Evolutionary conservation across 2,888 invertebrate species (phyloP).

Genomic region (Chrysotoxum bicinctum): DNA sequence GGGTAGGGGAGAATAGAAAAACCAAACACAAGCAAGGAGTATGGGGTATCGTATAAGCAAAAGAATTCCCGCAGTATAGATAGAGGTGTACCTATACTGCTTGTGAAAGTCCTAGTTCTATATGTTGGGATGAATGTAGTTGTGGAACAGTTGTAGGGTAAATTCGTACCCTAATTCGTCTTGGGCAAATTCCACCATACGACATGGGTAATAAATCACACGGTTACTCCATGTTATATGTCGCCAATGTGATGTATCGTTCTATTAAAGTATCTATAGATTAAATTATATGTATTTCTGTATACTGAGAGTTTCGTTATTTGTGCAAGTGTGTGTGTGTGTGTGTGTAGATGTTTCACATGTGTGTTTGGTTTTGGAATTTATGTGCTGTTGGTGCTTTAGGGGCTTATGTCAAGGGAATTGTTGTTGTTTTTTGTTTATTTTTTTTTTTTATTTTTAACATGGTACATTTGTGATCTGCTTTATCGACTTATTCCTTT

Average conservation of each 20-base stretch:
- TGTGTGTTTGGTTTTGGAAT: slow-evolving; percentile 61
- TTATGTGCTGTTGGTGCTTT: slow-evolving; percentile 66
- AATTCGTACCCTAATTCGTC: slow-evolving; percentile 75
- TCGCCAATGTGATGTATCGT: slow-evolving; percentile 79
- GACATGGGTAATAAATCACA: slow-evolving; percentile 81
- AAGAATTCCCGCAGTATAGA: slow-evolving; percentile 60
- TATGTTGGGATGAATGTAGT: slow-evolving; percentile 11
- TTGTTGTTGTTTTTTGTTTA: slow-evolving; percentile 28
- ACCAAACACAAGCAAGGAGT: slow-evolving; percentile 38
- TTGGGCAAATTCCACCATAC: slow-evolving; percentile 76
- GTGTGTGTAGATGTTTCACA: slow-evolving; percentile 1
- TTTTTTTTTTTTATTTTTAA: background rate
- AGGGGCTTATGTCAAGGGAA: slow-evolving; percentile 64
- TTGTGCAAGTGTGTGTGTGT: background rate
- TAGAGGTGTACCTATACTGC: background rate
- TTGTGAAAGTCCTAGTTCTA: slow-evolving; percentile 22
- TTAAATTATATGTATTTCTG: slow-evolving; percentile 46
- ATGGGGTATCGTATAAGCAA: background rate
- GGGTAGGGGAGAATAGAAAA: slow-evolving; percentile 13
- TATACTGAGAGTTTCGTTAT: background rate
- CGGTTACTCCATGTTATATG: slow-evolving; percentile 80
- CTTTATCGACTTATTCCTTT: slow-evolving; percentile 12
- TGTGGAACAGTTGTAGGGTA: slow-evolving; percentile 47
- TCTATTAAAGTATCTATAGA: slow-evolving; percentile 77
- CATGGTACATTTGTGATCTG: slow-evolving; percentile 29